Conservation (phyloP, 2,888 invertebrate genomes). For the Cordilura impudica region DNA sequence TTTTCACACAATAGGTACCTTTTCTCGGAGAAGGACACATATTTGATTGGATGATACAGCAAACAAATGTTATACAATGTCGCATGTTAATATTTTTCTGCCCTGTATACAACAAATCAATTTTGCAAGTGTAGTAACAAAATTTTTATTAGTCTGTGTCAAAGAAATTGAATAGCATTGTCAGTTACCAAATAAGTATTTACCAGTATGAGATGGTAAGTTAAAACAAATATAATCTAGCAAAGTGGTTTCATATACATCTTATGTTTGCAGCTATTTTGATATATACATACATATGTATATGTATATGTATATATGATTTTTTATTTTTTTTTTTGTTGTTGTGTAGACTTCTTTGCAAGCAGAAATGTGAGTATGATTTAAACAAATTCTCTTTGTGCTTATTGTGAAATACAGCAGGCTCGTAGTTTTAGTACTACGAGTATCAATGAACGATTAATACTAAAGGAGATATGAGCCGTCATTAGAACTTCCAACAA, state of each 20-base stretch:
- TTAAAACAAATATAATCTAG: conserved; percentile 54
- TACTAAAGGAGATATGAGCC: too few species aligned
- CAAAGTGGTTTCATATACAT: conserved; percentile 46
- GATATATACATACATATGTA: background rate
- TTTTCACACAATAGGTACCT: too few species aligned
- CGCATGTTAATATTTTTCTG: too few species aligned
- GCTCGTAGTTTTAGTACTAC: background rate
- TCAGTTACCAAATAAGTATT: background rate
- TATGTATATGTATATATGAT: background rate
- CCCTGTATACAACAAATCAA: too few species aligned
- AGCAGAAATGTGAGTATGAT: conserved; percentile 11
- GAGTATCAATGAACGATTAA: too few species aligned
- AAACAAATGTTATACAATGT: too few species aligned
- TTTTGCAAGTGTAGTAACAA: too few species aligned
- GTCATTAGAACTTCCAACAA: too few species aligned
- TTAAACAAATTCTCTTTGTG: conserved; percentile 36
- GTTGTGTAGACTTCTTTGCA: background rate
- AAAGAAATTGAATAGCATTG: background rate
- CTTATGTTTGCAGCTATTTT: conserved; percentile 4
- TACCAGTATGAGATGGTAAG: background rate
- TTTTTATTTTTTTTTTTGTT: too few species aligned
- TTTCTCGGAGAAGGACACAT: too few species aligned
- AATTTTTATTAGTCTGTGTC: too few species aligned
- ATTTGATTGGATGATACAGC: too few species aligned
- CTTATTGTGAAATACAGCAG: background rate